Conservation (phyloP, 2,888 invertebrate genomes). For the Mongoloraphidia duomilia region DNA sequence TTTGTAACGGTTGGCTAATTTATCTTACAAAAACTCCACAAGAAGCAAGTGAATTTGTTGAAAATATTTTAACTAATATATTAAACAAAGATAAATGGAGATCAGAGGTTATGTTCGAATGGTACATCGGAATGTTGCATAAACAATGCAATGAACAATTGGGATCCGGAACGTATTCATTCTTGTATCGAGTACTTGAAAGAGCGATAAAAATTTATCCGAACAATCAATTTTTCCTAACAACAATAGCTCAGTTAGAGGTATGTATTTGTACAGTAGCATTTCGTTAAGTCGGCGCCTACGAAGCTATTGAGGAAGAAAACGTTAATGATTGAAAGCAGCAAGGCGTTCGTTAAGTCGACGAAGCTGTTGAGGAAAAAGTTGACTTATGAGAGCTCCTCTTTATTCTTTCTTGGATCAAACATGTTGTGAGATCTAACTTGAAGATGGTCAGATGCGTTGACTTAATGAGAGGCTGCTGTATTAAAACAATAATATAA, state of each 20-base stretch:
- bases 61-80: slow-evolving; percentile 19
- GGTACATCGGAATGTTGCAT: slow-evolving; percentile 27
- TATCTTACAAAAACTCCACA: slow-evolving; percentile 27
- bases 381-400: too few relatives aligned
- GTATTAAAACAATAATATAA: too few relatives aligned
- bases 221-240: slow-evolving; percentile 41
- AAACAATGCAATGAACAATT: slow-evolving; percentile 22
- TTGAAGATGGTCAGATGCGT: too few relatives aligned
- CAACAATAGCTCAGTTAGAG: slow-evolving; percentile 34
- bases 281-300: background rate
- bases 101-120: slow-evolving; percentile 31
- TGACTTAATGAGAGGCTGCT: too few relatives aligned
- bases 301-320: too few relatives aligned
- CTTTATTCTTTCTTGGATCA: too few relatives aligned
- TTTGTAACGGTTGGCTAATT: slow-evolving; percentile 37
- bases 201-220: slow-evolving; percentile 35
- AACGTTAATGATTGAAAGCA: too few relatives aligned
- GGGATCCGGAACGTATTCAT: slow-evolving; percentile 26
- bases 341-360: too few relatives aligned
- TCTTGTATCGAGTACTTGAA: slow-evolving; percentile 28
- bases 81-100: slow-evolving; percentile 18
- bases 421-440: too few relatives aligned
- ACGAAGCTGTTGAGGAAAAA: too few relatives aligned
- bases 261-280: slow-evolving; percentile 17
- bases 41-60: slow-evolving; percentile 25